Conservation (phyloP, 2,888 invertebrate species). For the Xylocampa areola region DNA sequence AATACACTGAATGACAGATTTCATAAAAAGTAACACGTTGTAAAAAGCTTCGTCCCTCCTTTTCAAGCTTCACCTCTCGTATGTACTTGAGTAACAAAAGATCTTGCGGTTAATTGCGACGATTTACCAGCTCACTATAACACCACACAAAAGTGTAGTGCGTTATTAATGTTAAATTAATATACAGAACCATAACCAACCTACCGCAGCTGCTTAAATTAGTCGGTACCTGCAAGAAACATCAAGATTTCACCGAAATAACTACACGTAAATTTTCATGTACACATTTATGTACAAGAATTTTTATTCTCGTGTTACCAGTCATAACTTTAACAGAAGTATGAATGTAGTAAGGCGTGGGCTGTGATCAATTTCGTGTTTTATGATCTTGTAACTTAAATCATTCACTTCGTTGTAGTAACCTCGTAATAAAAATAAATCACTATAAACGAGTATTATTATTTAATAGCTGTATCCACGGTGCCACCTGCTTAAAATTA, state of each 20-base stretch:
- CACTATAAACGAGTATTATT: neutral
- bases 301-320: conserved; percentile 48
- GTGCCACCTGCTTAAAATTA: no score
- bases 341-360: conserved; percentile 45
- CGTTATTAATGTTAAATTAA: conserved; percentile 8
- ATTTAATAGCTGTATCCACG: no score
- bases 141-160: no score
- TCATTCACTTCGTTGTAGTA: conserved; percentile 20
- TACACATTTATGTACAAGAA: conserved; percentile 32
- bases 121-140: no score
- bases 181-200: conserved; percentile 8
- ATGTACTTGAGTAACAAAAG: no score
- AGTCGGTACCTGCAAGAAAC: conserved; percentile 26
- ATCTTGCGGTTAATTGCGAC: no score
- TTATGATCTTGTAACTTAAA: conserved; percentile 40
- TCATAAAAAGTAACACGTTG: conserved; percentile 8
- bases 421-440: conserved; percentile 8
- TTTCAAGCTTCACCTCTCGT: no score
- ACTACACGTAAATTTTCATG: conserved; percentile 42
- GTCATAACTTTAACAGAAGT: conserved; percentile 50
- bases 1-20: neutral
- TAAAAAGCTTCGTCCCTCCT: neutral
- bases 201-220: conserved; percentile 40
- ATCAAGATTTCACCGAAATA: conserved; percentile 52
- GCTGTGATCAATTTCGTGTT: conserved; percentile 47